Evolutionary conservation across 2,113 vertebrate genomes (phyloP), one percentile per base, ranked within the genome.

Genomic region (Brachyhypopomus gauderio): DNA sequence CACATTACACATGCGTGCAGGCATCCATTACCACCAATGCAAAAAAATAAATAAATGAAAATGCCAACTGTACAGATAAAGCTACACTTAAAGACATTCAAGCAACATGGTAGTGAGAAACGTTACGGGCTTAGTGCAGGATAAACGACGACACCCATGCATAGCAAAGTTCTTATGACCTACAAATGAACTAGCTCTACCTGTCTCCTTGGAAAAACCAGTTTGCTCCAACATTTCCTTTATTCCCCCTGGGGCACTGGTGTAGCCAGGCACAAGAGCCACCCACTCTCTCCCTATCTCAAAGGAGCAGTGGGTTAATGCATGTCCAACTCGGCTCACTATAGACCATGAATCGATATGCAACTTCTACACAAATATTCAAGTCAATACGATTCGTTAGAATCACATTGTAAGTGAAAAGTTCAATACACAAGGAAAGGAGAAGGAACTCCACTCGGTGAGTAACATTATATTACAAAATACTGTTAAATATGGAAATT

Each of bases 161-260:
- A 66, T 7, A 78, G 22, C 19, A 30, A 62, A 16, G 27, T 25
- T 76, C 71, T 58, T 30, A 71, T 80, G 17, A 59, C 45, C 71
- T 73, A 73, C 36, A 69, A n/a, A 76, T 45, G 3, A 80, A 85
- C 81, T 62, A 80, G 84, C 81, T 77, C 73, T 74, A 80, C 81
- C 73, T 73, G 77, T 83, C 60, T 69, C 48, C 59, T 55, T 60
- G 84, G 34, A 62, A 85, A 83, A 85, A 83, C 81, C 77, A 56
- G 73, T 85, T 80, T 77, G 11, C 11, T 5, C 64, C n/a, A 62
- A 60, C 52, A 83, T 70, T 55, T 77, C 77, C 73, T 67, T 85
- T 70, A 63, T 69, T 66, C 36, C 78, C 23, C 59, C n/a, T 34
- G 48, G 56, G 79, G 34, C 48, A 77, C 11, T 41, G 27, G 63